phyloP scores from a whole-genome alignment of 2,888 invertebrate species.

The Diplazon laetatorius region DNA sequence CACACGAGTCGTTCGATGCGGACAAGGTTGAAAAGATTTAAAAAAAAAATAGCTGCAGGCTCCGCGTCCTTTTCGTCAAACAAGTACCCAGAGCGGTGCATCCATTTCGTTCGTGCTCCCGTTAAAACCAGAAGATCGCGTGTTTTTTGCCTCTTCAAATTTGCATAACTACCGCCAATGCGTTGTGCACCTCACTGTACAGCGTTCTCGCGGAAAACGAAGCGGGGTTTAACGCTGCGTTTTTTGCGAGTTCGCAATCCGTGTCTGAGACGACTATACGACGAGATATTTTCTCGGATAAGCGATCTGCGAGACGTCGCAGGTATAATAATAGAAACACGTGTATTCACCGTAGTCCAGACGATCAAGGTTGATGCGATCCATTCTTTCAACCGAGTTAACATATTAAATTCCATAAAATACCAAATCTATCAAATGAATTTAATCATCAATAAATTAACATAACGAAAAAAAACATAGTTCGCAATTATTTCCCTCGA shows the following conservation, averaged over 20 bases:
- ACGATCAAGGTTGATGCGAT: no score
- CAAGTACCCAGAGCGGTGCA: slow-evolving; percentile 17
- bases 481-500: no score
- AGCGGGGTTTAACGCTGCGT: not conserved
- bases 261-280: not conserved
- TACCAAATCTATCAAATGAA: no score
- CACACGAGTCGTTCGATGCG: slow-evolving; percentile 3
- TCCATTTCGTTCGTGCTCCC: slow-evolving; percentile 4
- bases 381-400: no score
- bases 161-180: slow-evolving; percentile 44
- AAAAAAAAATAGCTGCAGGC: slow-evolving; percentile 11
- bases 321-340: not conserved
- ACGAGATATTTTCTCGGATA: not conserved
- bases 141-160: slow-evolving; percentile 46
- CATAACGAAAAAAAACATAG: no score
- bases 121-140: slow-evolving; percentile 41
- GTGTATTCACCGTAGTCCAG: no score
- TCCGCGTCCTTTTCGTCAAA: not conserved
- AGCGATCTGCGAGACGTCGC: not conserved
- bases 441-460: no score
- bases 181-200: not conserved
- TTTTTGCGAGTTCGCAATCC: not conserved
- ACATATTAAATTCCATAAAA: no score
- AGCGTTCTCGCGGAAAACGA: not conserved
- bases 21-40: slow-evolving; percentile 1